phyloP scores from a whole-genome alignment of 2,113 vertebrate genomes.

The Neolamprologus devosi region DNA sequence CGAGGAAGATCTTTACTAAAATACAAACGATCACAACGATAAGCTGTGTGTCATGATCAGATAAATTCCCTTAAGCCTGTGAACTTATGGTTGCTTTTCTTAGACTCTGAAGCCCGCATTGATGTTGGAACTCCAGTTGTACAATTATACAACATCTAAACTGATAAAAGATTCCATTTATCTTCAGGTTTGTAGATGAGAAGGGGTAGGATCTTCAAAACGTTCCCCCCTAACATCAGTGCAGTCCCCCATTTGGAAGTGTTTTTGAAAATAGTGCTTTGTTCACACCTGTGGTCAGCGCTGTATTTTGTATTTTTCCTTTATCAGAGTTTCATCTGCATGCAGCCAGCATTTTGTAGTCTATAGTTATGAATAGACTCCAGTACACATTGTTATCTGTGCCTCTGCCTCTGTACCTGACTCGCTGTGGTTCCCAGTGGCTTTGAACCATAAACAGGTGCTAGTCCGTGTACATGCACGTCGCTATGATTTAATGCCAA shows the following conservation, averaged over 20 bases:
- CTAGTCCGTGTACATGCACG: constrained; percentile 20
- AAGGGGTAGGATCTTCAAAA: constrained; percentile 45
- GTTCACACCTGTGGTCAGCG: constrained; percentile 58
- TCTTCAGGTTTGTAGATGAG: constrained; percentile 16
- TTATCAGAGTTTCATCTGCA: constrained; percentile 60
- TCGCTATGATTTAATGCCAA: constrained; percentile 14
- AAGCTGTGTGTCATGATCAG: constrained; percentile 43
- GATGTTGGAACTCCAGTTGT: constrained; percentile 47
- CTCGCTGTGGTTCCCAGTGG: constrained; percentile 25
- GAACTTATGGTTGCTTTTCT: constrained; percentile 53
- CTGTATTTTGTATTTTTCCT: constrained; percentile 50
- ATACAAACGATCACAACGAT: constrained; percentile 23
- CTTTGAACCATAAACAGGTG: constrained; percentile 64
- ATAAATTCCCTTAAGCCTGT: constrained; percentile 40
- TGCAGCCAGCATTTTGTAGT: constrained; percentile 60
- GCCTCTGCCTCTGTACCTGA: constrained; percentile 42
- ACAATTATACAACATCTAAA: constrained; percentile 61
- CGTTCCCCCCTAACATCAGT: constrained; percentile 1
- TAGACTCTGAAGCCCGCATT: constrained; percentile 37
- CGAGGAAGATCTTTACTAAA: constrained; percentile 19
- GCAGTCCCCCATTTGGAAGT: constrained; percentile 28
- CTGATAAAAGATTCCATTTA: constrained; percentile 57
- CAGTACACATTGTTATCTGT: constrained; percentile 54
- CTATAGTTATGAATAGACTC: constrained; percentile 62
- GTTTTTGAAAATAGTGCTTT: constrained; percentile 55